Conservation (phyloP, 2,113 vertebrate species). For the Hepsetus odoe region DNA sequence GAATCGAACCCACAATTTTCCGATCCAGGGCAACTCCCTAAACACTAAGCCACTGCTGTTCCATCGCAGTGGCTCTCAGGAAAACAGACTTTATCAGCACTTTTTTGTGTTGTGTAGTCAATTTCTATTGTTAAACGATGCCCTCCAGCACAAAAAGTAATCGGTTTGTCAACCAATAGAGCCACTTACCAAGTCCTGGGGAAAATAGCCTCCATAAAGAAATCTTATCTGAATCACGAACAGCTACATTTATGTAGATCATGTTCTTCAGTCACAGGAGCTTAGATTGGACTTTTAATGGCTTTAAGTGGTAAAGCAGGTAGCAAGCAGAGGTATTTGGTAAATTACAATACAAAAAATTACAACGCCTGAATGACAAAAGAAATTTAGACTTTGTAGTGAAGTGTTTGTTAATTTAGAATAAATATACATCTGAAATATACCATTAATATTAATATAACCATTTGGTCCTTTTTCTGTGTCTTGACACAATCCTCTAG, state of each 20-base stretch:
- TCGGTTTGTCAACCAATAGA: conserved; percentile 87
- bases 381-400: too few relatives aligned
- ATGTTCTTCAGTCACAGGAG: not conserved
- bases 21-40: too few relatives aligned
- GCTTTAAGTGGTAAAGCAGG: not conserved
- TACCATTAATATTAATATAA: too few relatives aligned
- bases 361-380: too few relatives aligned
- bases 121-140: conserved; percentile 18
- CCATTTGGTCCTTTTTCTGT: too few relatives aligned
- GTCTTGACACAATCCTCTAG: too few relatives aligned
- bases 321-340: not conserved
- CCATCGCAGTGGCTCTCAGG: conserved; percentile 74
- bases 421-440: too few relatives aligned
- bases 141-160: conserved; percentile 77
- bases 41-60: too few relatives aligned
- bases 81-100: conserved; percentile 85
- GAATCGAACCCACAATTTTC: too few relatives aligned
- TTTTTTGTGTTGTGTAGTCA: conserved; percentile 81
- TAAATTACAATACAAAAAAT: too few relatives aligned
- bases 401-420: too few relatives aligned
- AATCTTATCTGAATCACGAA: conserved; percentile 16
- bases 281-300: not conserved
- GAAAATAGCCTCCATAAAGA: conserved; percentile 13
- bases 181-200: conserved; percentile 69
- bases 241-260: not conserved